Evolutionary conservation across 1,140 invertebrate genomes (phyloP).

Genomic region (Leptinotarsa texana): DNA sequence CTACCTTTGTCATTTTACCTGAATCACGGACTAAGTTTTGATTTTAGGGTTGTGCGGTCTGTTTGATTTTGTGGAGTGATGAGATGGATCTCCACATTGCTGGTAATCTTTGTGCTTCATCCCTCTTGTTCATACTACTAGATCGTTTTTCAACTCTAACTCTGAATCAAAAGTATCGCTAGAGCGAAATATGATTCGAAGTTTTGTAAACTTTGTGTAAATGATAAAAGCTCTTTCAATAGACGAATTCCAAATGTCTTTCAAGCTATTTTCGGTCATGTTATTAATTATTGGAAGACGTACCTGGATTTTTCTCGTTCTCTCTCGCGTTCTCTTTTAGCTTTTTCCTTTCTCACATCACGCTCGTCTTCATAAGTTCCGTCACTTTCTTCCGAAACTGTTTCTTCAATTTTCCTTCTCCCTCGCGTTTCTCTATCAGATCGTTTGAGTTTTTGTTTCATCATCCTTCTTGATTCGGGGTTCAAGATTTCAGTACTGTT

Average conservation of each 20-base stretch:
- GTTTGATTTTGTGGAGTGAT: too few relatives aligned
- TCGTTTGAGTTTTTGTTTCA: slow-evolving; percentile 49
- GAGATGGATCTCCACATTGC: too few relatives aligned
- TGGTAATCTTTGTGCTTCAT: too few relatives aligned
- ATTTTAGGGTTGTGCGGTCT: too few relatives aligned
- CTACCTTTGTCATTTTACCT: too few relatives aligned
- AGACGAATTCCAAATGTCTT: not conserved
- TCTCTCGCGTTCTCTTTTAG: slow-evolving; percentile 28
- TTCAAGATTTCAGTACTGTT: slow-evolving; percentile 34
- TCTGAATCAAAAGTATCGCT: too few relatives aligned
- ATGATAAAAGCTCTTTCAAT: too few relatives aligned
- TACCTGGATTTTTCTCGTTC: slow-evolving; percentile 13
- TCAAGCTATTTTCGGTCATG: not conserved
- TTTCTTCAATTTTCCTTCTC: slow-evolving; percentile 35
- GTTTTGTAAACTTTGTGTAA: too few relatives aligned
- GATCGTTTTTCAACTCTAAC: too few relatives aligned
- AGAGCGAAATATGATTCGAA: too few relatives aligned
- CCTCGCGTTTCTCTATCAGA: slow-evolving; percentile 43
- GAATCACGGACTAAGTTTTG: too few relatives aligned
- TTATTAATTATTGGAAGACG: not conserved
- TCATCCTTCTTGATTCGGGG: slow-evolving; percentile 39
- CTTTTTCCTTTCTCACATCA: slow-evolving; percentile 32
- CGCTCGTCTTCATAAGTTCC: slow-evolving; percentile 40
- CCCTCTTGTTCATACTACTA: too few relatives aligned
- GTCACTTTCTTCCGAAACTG: slow-evolving; percentile 46